Percentiles rank a stretch among this genome's conserved stretches.
These are phyloP conservation scores for Crenuchus spilurus DNA, from an alignment of 2,797 vertebrate genomes.

Conservation along the genomic window DNA sequence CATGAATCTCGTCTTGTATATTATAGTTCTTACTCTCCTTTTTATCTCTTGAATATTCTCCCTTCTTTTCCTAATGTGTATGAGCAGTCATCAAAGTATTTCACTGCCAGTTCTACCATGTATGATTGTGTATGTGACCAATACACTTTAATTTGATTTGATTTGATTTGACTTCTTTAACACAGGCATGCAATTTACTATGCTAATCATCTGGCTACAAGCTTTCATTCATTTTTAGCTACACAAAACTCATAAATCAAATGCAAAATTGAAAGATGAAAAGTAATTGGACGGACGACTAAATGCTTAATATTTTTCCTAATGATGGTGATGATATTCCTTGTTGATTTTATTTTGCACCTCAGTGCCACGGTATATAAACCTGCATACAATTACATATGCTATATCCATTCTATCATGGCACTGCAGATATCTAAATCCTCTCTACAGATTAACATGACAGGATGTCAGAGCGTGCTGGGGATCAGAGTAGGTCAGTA, in stretches of 20 bases:
- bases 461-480: neutral
- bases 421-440: neutral
- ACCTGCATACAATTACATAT: neutral
- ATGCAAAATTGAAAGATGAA: neutral
- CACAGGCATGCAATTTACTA: too few species aligned
- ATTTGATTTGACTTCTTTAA: too few species aligned
- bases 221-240: neutral
- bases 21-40: too few species aligned
- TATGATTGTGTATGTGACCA: too few species aligned
- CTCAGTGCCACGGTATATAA: neutral
- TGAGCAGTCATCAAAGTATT: too few species aligned
- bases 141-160: too few species aligned
- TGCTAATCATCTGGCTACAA: too few species aligned
- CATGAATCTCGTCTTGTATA: too few species aligned
- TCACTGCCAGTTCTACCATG: too few species aligned
- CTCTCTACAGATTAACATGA: neutral
- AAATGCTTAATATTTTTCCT: neutral
- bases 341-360: neutral
- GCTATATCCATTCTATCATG: neutral
- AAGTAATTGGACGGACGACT: neutral
- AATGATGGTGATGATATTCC: neutral
- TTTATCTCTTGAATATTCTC: too few species aligned
- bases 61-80: too few species aligned
- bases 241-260: neutral
- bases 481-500: conserved; percentile 10